Evolutionary conservation across 2,113 vertebrate genomes (phyloP).

Genomic region (Pterocles gutturalis): DNA sequence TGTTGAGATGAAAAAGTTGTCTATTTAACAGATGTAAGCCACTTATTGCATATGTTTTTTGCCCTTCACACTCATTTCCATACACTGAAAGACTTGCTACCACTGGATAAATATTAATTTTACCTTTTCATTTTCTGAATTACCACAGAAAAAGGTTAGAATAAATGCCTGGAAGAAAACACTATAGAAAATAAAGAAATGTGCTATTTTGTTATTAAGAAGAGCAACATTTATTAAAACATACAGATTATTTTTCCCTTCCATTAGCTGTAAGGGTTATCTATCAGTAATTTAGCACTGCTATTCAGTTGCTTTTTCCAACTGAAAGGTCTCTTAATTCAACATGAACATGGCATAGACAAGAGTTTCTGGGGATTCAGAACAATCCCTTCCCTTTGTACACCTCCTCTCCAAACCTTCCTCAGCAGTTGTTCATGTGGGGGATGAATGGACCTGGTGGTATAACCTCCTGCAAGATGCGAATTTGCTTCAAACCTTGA

Average conservation of each 20-base stretch:
- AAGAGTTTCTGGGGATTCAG: background rate
- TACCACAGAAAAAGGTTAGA: background rate
- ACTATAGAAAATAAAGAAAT: background rate
- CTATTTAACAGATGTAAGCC: background rate
- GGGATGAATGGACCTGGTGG: background rate
- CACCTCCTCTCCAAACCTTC: background rate
- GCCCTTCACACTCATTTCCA: background rate
- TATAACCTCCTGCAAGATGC: background rate
- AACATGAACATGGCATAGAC: background rate
- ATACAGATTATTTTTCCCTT: background rate
- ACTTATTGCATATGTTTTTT: background rate
- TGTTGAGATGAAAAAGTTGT: background rate
- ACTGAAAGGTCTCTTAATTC: background rate
- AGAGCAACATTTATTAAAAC: background rate
- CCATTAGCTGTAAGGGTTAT: background rate
- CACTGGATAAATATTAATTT: background rate
- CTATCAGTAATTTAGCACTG: background rate
- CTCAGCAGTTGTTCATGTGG: accelerated
- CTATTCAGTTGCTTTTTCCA: background rate
- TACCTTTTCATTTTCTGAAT: background rate
- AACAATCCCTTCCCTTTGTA: background rate
- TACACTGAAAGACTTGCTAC: background rate
- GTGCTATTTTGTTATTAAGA: background rate
- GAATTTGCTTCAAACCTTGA: background rate
- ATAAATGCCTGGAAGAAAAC: constrained; percentile 18